Evolutionary conservation across 2,797 vertebrate species (phyloP).

Genomic region (Labeo calbasu): DNA sequence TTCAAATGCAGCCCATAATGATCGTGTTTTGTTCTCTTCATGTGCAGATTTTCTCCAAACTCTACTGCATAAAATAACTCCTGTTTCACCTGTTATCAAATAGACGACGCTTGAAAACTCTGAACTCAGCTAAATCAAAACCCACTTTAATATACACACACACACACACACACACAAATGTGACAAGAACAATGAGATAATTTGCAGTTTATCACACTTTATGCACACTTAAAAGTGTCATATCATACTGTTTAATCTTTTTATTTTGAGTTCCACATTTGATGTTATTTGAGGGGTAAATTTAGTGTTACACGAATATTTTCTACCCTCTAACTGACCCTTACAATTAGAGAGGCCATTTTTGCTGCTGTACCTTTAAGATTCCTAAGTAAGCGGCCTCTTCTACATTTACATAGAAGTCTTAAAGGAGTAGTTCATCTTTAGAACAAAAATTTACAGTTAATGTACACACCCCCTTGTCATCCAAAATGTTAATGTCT

Average conservation of each 20-base stretch:
- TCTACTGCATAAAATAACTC: conserved; percentile 46
- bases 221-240: not conserved
- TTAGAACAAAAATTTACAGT: no score
- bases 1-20: conserved; percentile 84
- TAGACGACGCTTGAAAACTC: conserved; percentile 43
- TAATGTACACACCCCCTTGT: no score
- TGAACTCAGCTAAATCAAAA: conserved; percentile 33
- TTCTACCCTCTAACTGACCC: not conserved
- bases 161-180: conserved; percentile 24
- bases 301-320: not conserved
- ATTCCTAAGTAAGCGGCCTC: not conserved
- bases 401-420: not conserved
- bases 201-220: not conserved
- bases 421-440: not conserved
- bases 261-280: not conserved
- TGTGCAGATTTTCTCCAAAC: conserved; percentile 67
- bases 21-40: conserved; percentile 83
- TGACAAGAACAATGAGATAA: not conserved
- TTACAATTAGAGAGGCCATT: not conserved
- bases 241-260: not conserved
- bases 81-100: conserved; percentile 43
- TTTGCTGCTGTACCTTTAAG: not conserved
- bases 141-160: conserved; percentile 26
- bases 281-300: not conserved
- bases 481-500: no score